phyloP scores from a whole-genome alignment of 2,888 invertebrate genomes.

The Patella depressa region DNA sequence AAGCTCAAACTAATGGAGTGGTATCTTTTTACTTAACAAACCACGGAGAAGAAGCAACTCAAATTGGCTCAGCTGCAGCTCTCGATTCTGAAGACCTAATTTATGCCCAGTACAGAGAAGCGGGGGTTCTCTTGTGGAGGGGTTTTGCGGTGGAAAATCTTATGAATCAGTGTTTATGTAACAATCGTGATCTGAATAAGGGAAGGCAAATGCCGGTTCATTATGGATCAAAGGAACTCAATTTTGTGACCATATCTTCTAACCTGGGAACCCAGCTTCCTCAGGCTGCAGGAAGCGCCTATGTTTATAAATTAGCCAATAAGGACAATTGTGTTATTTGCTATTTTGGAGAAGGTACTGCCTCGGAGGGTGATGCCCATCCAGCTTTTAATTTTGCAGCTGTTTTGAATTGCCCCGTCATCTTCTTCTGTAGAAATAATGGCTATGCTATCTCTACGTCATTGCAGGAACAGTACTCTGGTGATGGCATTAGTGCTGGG shows the following conservation, averaged over 20 bases:
- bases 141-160: conserved; percentile 87
- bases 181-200: conserved; percentile 85
- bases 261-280: conserved; percentile 97
- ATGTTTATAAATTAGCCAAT: conserved; percentile 85
- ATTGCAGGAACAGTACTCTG: conserved; percentile 90
- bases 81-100: conserved; percentile 84
- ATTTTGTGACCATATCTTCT: conserved; percentile 96
- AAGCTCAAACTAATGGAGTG: conserved; percentile 94
- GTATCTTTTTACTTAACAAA: conserved; percentile 99
- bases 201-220: conserved; percentile 99
- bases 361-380: conserved; percentile 98
- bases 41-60: conserved; percentile 96
- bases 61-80: conserved; percentile 95
- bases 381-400: conserved; percentile 99
- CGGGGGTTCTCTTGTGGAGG: conserved; percentile 91
- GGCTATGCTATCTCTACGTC: conserved; percentile 99
- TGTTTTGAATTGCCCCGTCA: conserved; percentile 92
- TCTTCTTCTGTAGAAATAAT: conserved; percentile 97
- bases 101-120: conserved; percentile 97
- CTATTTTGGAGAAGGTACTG: conserved; percentile 83
- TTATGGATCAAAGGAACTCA: conserved; percentile 87
- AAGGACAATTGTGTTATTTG: conserved; percentile 76
- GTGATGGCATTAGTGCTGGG: too few relatives aligned
- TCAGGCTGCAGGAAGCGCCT: conserved; percentile 90
- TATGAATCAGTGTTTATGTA: conserved; percentile 97